Evolutionary conservation across 2,113 vertebrate genomes (phyloP).

Genomic region (Oryzias woworae): DNA sequence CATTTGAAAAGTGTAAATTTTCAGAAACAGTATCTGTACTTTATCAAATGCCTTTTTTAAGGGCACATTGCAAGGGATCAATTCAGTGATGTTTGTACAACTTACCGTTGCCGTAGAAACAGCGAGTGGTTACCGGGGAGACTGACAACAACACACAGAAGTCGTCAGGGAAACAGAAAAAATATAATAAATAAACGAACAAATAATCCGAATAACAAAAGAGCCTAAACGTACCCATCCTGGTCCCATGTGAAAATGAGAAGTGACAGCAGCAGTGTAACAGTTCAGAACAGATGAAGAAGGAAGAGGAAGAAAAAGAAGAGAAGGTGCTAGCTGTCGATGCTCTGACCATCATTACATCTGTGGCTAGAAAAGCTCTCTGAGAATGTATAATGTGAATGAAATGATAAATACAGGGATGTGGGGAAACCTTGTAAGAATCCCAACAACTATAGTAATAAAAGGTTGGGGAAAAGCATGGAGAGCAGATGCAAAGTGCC

Average conservation of each 20-base stretch:
- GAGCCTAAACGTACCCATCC: constrained; percentile 49
- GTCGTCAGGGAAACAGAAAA: constrained; percentile 83
- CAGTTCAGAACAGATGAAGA: constrained; percentile 40
- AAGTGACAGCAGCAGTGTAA: constrained; percentile 55
- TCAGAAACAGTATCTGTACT: constrained; percentile 19
- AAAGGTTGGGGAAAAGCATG: constrained; percentile 14
- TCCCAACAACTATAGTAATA: constrained; percentile 2
- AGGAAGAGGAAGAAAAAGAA: constrained; percentile 15
- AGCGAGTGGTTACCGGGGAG: constrained; percentile 80
- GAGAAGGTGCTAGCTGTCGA: constrained; percentile 35
- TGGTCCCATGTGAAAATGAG: constrained; percentile 46
- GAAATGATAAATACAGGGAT: constrained; percentile 24
- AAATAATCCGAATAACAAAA: constrained; percentile 74
- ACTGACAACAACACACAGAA: constrained; percentile 83
- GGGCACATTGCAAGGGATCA: constrained; percentile 58
- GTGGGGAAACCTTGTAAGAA: constrained; percentile 16
- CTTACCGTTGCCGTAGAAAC: constrained; percentile 80
- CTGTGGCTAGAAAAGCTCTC: constrained; percentile 20
- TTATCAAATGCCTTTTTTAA: constrained; percentile 46
- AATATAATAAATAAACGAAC: constrained; percentile 79
- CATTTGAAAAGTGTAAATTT: constrained; percentile 10
- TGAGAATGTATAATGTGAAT: constrained; percentile 17
- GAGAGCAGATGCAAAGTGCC: constrained; percentile 13
- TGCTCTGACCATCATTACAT: constrained; percentile 33
- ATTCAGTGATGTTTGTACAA: constrained; percentile 76